Evolutionary conservation across 2,888 invertebrate species (phyloP), one percentile per base, ranked within the genome.

Genomic region (Carterocephalus palaemon): DNA sequence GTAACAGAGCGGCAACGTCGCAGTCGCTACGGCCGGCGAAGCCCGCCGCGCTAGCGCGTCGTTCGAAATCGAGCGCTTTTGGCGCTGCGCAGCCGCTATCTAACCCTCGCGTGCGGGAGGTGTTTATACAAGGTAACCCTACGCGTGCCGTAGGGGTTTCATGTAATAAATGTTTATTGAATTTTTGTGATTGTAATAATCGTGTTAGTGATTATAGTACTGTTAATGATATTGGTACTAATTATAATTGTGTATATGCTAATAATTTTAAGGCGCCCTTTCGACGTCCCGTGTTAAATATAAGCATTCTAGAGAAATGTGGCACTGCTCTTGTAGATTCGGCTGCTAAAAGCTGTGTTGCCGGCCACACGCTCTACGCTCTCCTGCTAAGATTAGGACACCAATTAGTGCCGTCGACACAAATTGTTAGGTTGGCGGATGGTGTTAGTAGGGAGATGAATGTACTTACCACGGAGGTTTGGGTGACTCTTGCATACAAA

Each of bases 281-380:
- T 1, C 22, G 22, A 22, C 24, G 24, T 5, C 24, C 24, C 10
- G 10, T 24, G 10, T 10, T 24, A 10, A 10, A 24, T 24, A 10
- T 24, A 10, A 10, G 10, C 4, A 24, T 24, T 24, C 10, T 9
- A 9, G 33, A 22, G 9, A 22, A 34, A 12, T 22, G n/a, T n/a
- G 33, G 33, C 13, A 34, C 22, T 8, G 33, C 22, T 12, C 8
- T 34, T 4, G 33, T 34, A 13, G 33, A 34, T 13, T 9, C 33
- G 19, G 33, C 33, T 4, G 33, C 33, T 7, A 34, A 34, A 34
- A 20, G 33, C 10, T 34, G 33, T 22, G 13, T 34, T 34, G 33
- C 33, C n/a, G 34, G 34, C 20, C 22, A 22, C 13, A 22, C 34
- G 19, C 22, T 34, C 22, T 34, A 34, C 8, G 34, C 34, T 22